Evolutionary conservation across 2,797 vertebrate genomes (phyloP).

Genomic region (Labeo calbasu): DNA sequence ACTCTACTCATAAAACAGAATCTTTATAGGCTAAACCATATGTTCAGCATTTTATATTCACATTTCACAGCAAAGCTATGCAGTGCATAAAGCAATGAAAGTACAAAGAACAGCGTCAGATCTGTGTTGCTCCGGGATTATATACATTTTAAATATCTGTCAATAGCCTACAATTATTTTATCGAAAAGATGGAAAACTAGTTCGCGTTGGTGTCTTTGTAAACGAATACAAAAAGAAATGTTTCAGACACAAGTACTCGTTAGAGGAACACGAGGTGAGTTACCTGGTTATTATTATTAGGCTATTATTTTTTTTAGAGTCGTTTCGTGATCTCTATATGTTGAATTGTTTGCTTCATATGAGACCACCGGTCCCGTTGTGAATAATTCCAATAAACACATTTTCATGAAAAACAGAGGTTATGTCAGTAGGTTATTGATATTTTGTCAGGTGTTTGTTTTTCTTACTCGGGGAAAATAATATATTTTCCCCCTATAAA

Average conservation of each 20-base stretch:
- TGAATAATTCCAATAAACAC: background rate
- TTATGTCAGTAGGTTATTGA: background rate
- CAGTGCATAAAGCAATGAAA: background rate
- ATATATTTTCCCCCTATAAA: background rate
- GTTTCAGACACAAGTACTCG: background rate
- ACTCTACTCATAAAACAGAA: too few species aligned
- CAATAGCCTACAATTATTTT: background rate
- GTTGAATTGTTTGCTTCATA: background rate
- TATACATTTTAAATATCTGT: background rate
- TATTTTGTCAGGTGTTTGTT: background rate
- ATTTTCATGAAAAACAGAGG: background rate
- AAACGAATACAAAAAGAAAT: constrained; percentile 11
- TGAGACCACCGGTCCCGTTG: background rate
- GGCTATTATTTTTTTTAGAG: background rate
- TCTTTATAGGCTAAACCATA: background rate
- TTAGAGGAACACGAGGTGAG: background rate
- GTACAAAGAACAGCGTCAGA: background rate
- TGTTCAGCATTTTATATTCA: constrained; percentile 1
- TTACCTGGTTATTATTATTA: background rate
- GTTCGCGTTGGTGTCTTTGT: background rate
- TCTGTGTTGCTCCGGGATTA: background rate
- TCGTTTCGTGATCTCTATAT: background rate
- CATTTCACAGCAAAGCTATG: background rate
- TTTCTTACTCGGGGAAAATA: too few species aligned
- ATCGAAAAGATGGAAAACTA: constrained; percentile 1